Evolutionary conservation across 2,888 invertebrate species (phyloP).

Genomic region (Synergus gifuensis): DNA sequence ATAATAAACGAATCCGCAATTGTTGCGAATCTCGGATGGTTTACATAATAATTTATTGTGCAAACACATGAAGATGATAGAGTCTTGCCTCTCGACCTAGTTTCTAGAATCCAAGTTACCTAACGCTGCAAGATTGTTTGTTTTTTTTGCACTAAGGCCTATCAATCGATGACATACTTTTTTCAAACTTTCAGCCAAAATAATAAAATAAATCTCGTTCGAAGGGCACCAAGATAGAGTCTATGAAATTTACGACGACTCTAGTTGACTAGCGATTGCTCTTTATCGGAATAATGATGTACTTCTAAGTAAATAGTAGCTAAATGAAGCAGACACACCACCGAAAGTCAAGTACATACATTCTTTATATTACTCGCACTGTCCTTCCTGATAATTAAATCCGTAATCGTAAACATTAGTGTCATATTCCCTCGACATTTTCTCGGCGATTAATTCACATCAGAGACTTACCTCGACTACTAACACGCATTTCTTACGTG

Average conservation of each 20-base stretch:
- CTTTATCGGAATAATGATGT: not conserved
- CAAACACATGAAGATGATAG: not conserved
- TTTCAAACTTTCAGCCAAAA: constrained; percentile 9
- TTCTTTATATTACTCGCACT: constrained; percentile 4
- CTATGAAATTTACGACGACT: not conserved
- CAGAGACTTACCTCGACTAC: not conserved
- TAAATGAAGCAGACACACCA: not conserved
- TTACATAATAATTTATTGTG: not conserved
- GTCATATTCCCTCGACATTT: constrained; percentile 10
- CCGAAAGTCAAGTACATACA: constrained; percentile 8
- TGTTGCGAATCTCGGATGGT: not conserved
- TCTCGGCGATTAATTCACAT: not conserved
- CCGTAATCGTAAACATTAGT: not conserved
- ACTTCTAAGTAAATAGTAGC: not conserved
- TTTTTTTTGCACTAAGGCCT: not conserved
- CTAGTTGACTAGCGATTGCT: not conserved
- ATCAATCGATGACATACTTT: constrained; percentile 27
- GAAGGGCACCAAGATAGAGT: constrained; percentile 14
- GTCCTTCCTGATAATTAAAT: constrained; percentile 4
- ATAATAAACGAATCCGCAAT: not conserved
- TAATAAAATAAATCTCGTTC: constrained; percentile 1
- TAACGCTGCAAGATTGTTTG: not conserved
- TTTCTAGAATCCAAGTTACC: not conserved
- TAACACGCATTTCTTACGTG: not conserved
- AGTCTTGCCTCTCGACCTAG: constrained; percentile 1